Conservation (phyloP, 2,113 vertebrate genomes). For the Zosterops pallidus region DNA sequence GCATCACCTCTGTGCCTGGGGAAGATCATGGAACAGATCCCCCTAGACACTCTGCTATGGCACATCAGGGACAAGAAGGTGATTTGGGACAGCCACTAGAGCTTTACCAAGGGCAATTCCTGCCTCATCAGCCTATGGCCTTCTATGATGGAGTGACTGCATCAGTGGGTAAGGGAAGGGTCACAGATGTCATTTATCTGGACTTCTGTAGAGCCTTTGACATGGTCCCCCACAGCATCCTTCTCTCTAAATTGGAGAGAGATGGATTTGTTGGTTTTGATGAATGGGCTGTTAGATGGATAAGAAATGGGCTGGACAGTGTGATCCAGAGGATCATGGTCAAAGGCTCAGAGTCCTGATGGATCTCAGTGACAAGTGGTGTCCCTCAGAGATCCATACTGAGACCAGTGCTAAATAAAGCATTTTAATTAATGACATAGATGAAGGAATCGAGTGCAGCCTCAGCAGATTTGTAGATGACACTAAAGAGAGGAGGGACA, state of each 20-base stretch:
- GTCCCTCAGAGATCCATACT: neutral
- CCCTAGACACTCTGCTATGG: neutral
- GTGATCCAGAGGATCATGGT: neutral
- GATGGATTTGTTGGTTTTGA: neutral
- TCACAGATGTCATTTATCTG: neutral
- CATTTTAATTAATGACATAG: neutral
- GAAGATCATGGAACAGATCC: neutral
- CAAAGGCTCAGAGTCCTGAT: neutral
- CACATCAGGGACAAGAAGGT: neutral
- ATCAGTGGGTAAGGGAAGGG: neutral
- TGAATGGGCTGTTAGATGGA: neutral
- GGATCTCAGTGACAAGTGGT: neutral
- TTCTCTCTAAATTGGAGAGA: neutral
- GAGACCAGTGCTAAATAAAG: neutral
- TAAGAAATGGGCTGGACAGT: neutral
- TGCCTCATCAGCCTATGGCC: neutral
- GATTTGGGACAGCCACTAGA: neutral
- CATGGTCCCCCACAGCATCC: neutral
- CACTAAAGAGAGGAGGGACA: neutral
- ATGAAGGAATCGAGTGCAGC: neutral
- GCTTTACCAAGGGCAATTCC: neutral
- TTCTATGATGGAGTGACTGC: neutral
- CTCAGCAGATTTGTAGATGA: neutral
- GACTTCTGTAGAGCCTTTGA: neutral
- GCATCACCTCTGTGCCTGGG: neutral